A percentile compares a stretch with the other conserved stretches of the same genome.
These are phyloP conservation scores for Gephyroberyx darwinii DNA, from an alignment of 2,797 vertebrate species.

Conservation along the genomic window DNA sequence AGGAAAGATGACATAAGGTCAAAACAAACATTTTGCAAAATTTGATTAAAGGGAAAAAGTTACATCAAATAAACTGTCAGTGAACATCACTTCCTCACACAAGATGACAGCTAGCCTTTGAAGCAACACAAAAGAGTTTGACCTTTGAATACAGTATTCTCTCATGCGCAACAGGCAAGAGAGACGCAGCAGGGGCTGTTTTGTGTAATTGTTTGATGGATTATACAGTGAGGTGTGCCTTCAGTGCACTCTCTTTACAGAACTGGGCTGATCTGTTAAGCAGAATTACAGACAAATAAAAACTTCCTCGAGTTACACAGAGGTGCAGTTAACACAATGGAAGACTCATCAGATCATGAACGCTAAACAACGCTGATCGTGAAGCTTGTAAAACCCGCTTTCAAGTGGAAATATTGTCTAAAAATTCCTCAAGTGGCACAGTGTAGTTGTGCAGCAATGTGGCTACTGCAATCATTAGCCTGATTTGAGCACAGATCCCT, in stretches of 20 bases:
- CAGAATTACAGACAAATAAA: conserved; percentile 15
- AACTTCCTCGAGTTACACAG: conserved; percentile 29
- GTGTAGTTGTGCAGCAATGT: conserved; percentile 48
- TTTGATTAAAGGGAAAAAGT: conserved; percentile 31
- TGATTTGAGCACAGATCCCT: conserved; percentile 61
- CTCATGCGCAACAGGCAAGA: conserved; percentile 63
- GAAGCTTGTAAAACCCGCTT: background rate
- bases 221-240: conserved; percentile 50
- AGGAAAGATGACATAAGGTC: background rate
- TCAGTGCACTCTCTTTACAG: conserved; percentile 22
- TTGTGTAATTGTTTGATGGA: conserved; percentile 55
- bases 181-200: conserved; percentile 53
- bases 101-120: conserved; percentile 61
- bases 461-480: conserved; percentile 68
- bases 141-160: conserved; percentile 70
- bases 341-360: conserved; percentile 10
- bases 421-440: conserved; percentile 45
- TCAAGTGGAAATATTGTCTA: conserved; percentile 40
- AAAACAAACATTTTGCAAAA: conserved; percentile 15
- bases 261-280: conserved; percentile 23
- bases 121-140: conserved; percentile 69
- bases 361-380: background rate
- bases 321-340: conserved; percentile 33
- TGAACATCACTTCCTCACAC: conserved; percentile 48
- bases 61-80: conserved; percentile 48